A percentile compares a stretch with the other conserved stretches of the same genome.
Conservation (phyloP, 2,888 invertebrate species). For the Stramonita haemastoma region DNA sequence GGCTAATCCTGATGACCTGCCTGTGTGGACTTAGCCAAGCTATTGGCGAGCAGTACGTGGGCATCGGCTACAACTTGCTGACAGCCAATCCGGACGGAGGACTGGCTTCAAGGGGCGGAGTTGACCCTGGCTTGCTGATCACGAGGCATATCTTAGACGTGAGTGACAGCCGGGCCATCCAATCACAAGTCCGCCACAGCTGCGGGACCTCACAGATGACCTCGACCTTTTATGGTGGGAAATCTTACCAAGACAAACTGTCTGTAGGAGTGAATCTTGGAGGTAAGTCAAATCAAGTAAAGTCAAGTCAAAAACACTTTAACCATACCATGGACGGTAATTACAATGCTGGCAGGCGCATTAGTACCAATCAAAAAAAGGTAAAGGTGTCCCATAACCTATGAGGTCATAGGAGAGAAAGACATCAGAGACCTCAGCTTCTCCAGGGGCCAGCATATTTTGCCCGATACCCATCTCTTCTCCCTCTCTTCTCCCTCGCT, state of each 20-base stretch:
- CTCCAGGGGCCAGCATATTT: no score
- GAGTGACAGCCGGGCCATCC: constrained; percentile 38
- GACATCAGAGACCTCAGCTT: no score
- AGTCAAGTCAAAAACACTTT: no score
- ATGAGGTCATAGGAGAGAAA: no score
- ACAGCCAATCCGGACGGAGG: constrained; percentile 63
- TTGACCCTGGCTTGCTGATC: constrained; percentile 56
- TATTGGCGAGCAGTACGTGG: constrained; percentile 44
- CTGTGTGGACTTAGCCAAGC: not conserved
- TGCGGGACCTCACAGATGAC: constrained; percentile 52
- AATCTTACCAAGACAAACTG: constrained; percentile 60
- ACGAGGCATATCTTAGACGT: constrained; percentile 55
- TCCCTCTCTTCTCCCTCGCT: no score
- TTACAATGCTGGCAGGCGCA: no score
- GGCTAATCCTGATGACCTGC: not conserved
- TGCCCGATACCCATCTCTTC: no score
- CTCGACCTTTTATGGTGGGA: constrained; percentile 55
- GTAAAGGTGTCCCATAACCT: no score
- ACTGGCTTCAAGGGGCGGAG: constrained; percentile 53
- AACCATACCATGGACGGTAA: no score
- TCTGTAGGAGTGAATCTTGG: constrained; percentile 43
- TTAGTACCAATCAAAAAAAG: no score
- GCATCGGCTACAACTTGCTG: constrained; percentile 58
- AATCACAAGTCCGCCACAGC: constrained; percentile 52
- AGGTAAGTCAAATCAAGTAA: no score